Conservation (phyloP, 2,797 vertebrate species). For the Tragelaphus eurycerus region DNA sequence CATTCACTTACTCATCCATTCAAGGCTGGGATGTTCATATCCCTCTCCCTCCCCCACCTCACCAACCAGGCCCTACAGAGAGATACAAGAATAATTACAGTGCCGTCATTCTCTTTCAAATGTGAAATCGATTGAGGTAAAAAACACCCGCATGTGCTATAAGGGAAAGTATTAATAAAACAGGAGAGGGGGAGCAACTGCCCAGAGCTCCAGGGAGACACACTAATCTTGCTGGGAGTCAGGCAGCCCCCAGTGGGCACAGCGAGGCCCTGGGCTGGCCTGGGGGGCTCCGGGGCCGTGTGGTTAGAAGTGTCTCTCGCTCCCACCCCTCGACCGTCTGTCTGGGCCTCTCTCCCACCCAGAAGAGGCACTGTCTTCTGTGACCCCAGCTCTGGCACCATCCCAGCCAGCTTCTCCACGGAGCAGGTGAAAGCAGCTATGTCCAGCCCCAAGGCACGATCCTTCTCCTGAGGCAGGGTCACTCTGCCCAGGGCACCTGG, state of each 20-base stretch:
- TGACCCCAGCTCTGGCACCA: neutral
- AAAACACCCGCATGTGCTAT: neutral
- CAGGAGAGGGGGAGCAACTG: neutral
- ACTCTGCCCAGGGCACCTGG: neutral
- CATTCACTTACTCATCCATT: neutral
- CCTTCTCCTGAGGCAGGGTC: neutral
- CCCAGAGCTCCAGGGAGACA: neutral
- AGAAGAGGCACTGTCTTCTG: neutral
- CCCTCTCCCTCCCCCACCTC: neutral
- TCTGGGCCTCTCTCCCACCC: neutral
- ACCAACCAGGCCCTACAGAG: neutral
- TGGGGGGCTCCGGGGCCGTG: fast-evolving
- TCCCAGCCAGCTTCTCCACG: neutral
- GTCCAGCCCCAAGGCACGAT: neutral
- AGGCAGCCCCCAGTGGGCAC: neutral
- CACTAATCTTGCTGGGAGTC: neutral
- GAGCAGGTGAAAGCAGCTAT: neutral
- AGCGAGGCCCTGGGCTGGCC: neutral
- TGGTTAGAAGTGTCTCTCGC: neutral
- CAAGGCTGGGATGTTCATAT: neutral
- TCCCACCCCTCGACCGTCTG: fast-evolving
- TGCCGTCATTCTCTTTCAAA: neutral
- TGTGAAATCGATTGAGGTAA: neutral
- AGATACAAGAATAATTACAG: neutral
- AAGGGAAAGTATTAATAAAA: neutral